A percentile compares a stretch with the other conserved stretches of the same genome.
Conservation (phyloP, 1,140 invertebrate species). For the Micrasema longulum region DNA sequence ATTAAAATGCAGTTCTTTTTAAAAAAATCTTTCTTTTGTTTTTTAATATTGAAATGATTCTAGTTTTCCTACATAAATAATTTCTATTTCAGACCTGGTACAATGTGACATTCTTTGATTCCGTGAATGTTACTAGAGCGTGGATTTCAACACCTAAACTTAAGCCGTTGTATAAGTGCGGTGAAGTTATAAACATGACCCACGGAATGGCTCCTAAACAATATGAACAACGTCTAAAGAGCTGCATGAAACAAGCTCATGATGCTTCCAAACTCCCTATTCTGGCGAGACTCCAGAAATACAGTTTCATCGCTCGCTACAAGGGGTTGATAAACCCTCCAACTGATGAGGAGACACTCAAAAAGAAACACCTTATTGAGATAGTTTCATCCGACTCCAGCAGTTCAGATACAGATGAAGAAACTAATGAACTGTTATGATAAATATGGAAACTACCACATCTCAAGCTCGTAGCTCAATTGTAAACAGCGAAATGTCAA, state of each 20-base stretch:
- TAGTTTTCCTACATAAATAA: too few species aligned
- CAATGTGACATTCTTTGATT: conserved; percentile 74
- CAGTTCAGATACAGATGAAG: conserved; percentile 4
- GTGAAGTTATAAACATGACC: conserved; percentile 54
- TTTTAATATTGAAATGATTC: too few species aligned
- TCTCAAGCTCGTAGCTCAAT: not conserved
- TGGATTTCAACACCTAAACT: conserved; percentile 67
- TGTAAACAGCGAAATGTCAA: conserved; percentile 2
- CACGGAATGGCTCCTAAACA: conserved; percentile 46
- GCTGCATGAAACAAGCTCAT: conserved; percentile 59
- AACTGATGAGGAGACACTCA: not conserved
- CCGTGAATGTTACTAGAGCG: conserved; percentile 63
- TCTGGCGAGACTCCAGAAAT: conserved; percentile 61
- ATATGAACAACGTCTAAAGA: conserved; percentile 57
- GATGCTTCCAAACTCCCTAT: conserved; percentile 60
- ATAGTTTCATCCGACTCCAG: conserved; percentile 4
- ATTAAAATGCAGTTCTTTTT: too few species aligned
- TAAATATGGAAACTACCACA: not conserved
- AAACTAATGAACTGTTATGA: too few species aligned
- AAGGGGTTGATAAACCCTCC: conserved; percentile 54
- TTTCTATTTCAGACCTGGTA: conserved; percentile 69
- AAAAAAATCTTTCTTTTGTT: too few species aligned
- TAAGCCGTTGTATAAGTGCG: conserved; percentile 60
- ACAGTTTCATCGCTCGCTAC: conserved; percentile 63
- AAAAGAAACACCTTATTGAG: not conserved